Base-by-base conservation (phyloP, 2,888 invertebrate species). In the Hypomecis atomaria region DNA sequence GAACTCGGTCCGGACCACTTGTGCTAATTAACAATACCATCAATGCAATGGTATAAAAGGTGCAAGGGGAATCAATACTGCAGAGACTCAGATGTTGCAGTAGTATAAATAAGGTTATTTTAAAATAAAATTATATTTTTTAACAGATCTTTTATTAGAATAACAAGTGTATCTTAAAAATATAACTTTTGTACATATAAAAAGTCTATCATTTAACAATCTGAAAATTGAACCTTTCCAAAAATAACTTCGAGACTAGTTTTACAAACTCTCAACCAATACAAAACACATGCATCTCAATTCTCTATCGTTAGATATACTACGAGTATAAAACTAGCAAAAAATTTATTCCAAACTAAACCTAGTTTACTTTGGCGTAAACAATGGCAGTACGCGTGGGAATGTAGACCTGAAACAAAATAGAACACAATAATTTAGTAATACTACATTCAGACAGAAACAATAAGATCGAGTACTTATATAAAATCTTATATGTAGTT, bases 381-480 rank as follows among this genome's bases (percentile, higher is more conserved):
- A 96, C 93, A 60, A 96, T 93, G 3, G 95, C 96, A 65, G 96
- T 95, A 75, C 96, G 94, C 69, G 95, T 94, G 0, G 97, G 97
- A 70, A 96, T 91, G 85, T 97, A 97, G 4, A 96, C 93, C 96
- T 96, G 90, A 69, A 94, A 94, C 70, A 72, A 73, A 78, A 72
- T 74, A 68, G 69, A 54, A 55, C 56, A 53, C 43, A 57, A n/a
- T 54, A 60, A 1, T 37, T 36, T 40, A 9, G 8, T 0, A 9
- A 40, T n/a, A n/a, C n/a, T n/a, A 45, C 37, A 38, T 5, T 34
- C 40, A 61, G 13, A 42, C 8, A 11, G 38, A 11, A n/a, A n/a
- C n/a, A n/a, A n/a, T n/a, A n/a, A n/a, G n/a, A n/a, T n/a, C n/a
- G n/a, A 53, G 43, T 11, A 23, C 23, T 23, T 23, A 1, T 23